phyloP scores from a whole-genome alignment of 2,113 vertebrate genomes.

The Chitala chitala region DNA sequence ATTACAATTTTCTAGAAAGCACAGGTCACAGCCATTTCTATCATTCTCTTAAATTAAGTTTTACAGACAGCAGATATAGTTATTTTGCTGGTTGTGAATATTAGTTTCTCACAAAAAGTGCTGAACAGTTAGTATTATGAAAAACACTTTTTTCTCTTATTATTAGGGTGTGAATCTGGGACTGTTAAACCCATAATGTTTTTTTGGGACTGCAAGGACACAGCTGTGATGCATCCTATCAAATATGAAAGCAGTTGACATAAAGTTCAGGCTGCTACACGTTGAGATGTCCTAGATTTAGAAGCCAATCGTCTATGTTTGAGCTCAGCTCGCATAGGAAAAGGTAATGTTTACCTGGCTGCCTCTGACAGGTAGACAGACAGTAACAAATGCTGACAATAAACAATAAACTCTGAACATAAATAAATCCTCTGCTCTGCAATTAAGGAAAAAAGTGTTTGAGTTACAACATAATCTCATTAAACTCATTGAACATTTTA shows the following conservation, averaged over 20 bases:
- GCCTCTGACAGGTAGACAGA: background rate
- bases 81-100: background rate
- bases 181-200: background rate
- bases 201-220: background rate
- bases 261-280: background rate
- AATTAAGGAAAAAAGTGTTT: conserved; percentile 11
- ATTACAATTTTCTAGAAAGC: conserved; percentile 39
- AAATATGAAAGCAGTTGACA: background rate
- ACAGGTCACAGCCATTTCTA: conserved; percentile 22
- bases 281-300: background rate
- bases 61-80: background rate
- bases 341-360: background rate
- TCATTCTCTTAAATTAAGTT: background rate
- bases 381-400: conserved; percentile 2
- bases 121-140: background rate
- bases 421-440: conserved; percentile 5
- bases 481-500: background rate
- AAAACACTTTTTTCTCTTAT: background rate
- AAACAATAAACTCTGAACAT: conserved; percentile 2
- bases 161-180: background rate
- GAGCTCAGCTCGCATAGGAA: no score
- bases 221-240: background rate
- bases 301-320: no score
- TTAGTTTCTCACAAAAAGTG: background rate
- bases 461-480: background rate